These are phyloP conservation scores for Ictalurus punctatus DNA, from an alignment of 2,113 vertebrate species.

Conservation along the genomic window DNA sequence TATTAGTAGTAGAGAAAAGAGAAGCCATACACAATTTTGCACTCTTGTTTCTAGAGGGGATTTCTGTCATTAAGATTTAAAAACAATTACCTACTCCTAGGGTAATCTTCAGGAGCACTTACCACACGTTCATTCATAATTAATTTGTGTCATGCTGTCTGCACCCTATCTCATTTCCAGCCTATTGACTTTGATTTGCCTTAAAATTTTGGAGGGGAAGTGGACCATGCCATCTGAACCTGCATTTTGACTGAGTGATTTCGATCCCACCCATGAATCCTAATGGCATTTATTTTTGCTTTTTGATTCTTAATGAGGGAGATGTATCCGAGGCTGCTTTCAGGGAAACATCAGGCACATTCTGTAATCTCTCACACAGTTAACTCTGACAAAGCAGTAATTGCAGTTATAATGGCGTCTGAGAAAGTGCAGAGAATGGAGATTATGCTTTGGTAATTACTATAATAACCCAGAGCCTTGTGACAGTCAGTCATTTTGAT, in stretches of 20 bases:
- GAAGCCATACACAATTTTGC: conserved; percentile 50
- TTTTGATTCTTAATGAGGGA: conserved; percentile 35
- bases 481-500: conserved; percentile 58
- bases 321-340: conserved; percentile 4
- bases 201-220: not conserved
- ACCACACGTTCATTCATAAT: conserved; percentile 64
- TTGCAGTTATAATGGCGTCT: conserved; percentile 44
- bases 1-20: conserved; percentile 66
- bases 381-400: conserved; percentile 47
- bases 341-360: conserved; percentile 29
- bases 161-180: conserved; percentile 40
- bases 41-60: conserved; percentile 65
- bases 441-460: conserved; percentile 59
- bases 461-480: conserved; percentile 53
- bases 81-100: conserved; percentile 43
- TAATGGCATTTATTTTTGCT: conserved; percentile 27
- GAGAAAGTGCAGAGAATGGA: conserved; percentile 48
- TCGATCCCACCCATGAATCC: conserved; percentile 15
- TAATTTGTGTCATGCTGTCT: conserved; percentile 65
- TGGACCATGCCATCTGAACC: not conserved
- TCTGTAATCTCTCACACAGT: conserved; percentile 45
- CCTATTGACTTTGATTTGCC: conserved; percentile 19
- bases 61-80: conserved; percentile 69
- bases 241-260: not conserved
- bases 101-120: conserved; percentile 58